Conservation (phyloP, 2,888 invertebrate species). For the Leptopterna dolabrata region DNA sequence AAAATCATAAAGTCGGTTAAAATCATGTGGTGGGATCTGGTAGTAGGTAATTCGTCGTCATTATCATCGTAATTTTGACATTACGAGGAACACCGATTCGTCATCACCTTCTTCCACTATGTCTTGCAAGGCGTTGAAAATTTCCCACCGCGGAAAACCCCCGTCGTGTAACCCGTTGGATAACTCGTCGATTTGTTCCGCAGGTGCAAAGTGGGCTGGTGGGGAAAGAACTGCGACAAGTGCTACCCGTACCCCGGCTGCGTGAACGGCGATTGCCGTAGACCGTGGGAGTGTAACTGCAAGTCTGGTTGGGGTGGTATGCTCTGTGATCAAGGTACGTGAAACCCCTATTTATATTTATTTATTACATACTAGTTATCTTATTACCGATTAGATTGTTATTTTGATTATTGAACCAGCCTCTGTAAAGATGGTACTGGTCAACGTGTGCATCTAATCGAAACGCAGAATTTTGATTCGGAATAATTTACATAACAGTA, state of each 20-base stretch:
- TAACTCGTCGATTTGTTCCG: not conserved
- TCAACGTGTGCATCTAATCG: no score
- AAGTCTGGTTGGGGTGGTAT: constrained; percentile 90
- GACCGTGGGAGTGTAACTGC: constrained; percentile 93
- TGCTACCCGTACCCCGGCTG: constrained; percentile 89
- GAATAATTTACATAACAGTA: no score
- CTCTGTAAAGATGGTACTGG: no score
- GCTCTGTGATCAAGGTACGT: constrained; percentile 87
- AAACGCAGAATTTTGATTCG: no score
- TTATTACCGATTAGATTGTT: not conserved
- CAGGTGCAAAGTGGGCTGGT: constrained; percentile 91
- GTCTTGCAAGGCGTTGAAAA: not conserved
- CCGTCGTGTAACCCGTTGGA: not conserved
- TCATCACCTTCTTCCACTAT: not conserved
- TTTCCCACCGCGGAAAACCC: not conserved
- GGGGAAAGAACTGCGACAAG: constrained; percentile 76
- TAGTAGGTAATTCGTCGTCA: no score
- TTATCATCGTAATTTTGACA: no score
- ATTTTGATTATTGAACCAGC: no score
- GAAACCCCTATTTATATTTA: not conserved
- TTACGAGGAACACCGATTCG: not conserved
- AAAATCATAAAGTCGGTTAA: no score
- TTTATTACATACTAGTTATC: not conserved
- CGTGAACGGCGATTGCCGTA: constrained; percentile 82
- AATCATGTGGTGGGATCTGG: no score